Conservation (phyloP, 2,797 vertebrate genomes). For the Sarcophilus harrisii region DNA sequence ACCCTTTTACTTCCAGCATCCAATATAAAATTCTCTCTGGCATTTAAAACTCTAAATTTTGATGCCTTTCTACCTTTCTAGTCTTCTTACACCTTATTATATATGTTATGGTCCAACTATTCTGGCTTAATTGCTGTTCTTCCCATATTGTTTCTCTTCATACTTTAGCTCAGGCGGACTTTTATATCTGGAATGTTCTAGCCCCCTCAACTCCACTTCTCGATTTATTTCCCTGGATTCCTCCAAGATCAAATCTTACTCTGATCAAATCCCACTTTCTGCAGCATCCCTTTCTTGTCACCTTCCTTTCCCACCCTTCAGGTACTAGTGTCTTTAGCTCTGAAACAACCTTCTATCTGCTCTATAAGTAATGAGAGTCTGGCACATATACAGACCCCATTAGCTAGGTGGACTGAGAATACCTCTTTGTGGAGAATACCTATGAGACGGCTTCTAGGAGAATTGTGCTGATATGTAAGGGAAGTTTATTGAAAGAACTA, state of each 20-base stretch:
- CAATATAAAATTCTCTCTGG: neutral
- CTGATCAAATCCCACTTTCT: neutral
- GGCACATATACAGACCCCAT: neutral
- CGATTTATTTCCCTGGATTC: neutral
- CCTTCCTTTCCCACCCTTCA: neutral
- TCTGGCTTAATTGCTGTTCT: neutral
- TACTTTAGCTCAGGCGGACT: neutral
- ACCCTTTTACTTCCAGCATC: no score
- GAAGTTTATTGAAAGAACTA: neutral
- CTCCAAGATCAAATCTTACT: neutral
- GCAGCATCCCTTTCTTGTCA: neutral
- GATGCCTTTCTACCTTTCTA: neutral
- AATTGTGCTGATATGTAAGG: neutral
- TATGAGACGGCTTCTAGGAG: neutral
- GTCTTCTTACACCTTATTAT: neutral
- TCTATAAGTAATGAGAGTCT: neutral
- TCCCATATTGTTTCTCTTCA: neutral
- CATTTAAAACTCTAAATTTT: neutral
- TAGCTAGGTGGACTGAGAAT: neutral
- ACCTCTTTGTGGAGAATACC: neutral
- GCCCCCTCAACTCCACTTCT: neutral
- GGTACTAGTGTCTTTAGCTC: neutral
- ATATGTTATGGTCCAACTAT: neutral
- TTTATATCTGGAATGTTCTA: neutral
- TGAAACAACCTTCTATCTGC: neutral